Conservation (phyloP, 2,113 vertebrate genomes). For the Equus quagga region DNA sequence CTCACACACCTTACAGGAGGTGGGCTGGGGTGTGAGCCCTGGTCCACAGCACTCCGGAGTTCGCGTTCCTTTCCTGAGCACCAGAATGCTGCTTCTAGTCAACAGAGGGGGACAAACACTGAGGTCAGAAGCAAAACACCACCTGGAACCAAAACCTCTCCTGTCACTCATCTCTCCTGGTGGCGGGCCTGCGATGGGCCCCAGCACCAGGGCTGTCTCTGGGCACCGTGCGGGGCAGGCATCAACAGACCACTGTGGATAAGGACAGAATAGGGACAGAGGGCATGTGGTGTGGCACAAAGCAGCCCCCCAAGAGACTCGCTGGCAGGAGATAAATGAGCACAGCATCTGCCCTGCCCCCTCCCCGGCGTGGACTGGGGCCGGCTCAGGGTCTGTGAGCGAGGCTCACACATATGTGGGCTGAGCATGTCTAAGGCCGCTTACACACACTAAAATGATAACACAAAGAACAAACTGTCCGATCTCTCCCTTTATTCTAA, state of each 20-base stretch:
- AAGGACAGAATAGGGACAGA: background rate
- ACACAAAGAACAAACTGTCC: background rate
- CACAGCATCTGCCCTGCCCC: background rate
- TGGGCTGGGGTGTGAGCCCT: background rate
- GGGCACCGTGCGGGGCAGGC: background rate
- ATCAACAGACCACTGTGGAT: rapidly evolving
- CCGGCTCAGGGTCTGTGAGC: background rate
- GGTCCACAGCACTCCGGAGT: background rate
- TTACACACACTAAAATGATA: background rate
- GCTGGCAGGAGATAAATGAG: background rate
- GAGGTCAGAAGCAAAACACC: background rate
- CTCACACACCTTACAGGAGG: background rate
- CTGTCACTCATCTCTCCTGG: background rate
- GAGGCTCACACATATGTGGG: background rate
- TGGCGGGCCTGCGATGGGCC: background rate
- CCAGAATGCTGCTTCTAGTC: background rate
- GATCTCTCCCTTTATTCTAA: background rate
- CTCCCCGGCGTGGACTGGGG: no score
- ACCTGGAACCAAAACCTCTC: background rate
- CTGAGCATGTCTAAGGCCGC: background rate
- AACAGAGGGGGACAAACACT: background rate
- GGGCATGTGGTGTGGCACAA: rapidly evolving
- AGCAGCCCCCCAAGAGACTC: background rate
- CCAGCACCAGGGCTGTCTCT: background rate
- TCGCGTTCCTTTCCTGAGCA: background rate